Percentiles rank a stretch among this genome's conserved stretches.
Conservation (phyloP, 2,113 vertebrate genomes). For the Xyrauchen texanus region DNA sequence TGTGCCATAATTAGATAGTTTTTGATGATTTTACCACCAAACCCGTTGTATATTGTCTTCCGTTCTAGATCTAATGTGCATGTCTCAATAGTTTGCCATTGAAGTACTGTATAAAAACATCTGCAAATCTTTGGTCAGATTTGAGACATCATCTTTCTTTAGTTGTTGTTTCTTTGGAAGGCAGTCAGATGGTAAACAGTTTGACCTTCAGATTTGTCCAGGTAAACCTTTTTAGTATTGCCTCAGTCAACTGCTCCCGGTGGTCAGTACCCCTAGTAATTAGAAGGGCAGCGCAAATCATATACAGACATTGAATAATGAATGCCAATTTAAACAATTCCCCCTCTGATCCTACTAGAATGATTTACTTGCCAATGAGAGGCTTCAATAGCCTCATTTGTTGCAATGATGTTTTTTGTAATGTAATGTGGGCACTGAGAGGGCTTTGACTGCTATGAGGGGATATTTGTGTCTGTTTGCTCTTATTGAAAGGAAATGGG, state of each 20-base stretch:
- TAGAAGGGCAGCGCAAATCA: constrained; percentile 36
- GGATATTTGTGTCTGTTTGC: constrained; percentile 25
- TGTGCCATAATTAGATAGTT: background rate
- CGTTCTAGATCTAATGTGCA: background rate
- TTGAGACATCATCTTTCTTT: background rate
- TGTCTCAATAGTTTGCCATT: background rate
- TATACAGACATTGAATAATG: constrained; percentile 51
- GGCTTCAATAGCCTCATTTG: constrained; percentile 44
- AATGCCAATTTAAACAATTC: constrained; percentile 48
- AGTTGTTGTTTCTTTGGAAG: background rate
- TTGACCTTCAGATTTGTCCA: constrained; percentile 49
- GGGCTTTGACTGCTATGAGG: constrained; percentile 18
- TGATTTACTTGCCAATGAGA: constrained; percentile 49
- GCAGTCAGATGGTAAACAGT: constrained; percentile 7
- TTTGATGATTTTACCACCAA: background rate
- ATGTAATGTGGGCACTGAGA: constrained; percentile 31
- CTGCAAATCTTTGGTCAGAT: background rate
- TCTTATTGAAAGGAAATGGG: background rate
- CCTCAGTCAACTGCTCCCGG: constrained; percentile 50
- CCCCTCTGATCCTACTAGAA: constrained; percentile 46
- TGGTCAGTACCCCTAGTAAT: constrained; percentile 49
- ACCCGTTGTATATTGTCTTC: background rate
- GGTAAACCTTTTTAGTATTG: constrained; percentile 48
- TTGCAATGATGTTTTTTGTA: constrained; percentile 20
- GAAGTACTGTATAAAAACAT: background rate